Conservation (phyloP, 2,113 vertebrate genomes). For the Lepus americanus region DNA sequence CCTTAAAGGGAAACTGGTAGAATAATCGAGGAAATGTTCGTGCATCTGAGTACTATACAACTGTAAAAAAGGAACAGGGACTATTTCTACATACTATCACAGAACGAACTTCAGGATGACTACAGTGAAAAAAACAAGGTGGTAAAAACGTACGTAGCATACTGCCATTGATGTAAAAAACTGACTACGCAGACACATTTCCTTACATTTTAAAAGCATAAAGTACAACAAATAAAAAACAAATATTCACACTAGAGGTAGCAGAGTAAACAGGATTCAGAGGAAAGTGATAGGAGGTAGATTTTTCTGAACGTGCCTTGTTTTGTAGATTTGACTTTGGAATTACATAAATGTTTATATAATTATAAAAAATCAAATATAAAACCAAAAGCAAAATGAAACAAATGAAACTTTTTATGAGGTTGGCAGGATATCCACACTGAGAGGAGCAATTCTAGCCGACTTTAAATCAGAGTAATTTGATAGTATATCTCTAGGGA, state of each 20-base stretch:
- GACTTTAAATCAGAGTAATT: constrained; percentile 31
- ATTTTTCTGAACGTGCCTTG: background rate
- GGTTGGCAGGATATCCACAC: background rate
- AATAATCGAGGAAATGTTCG: background rate
- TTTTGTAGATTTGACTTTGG: constrained; percentile 19
- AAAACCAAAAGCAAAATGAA: constrained; percentile 56
- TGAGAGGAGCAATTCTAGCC: constrained; percentile 3
- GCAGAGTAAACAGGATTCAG: background rate
- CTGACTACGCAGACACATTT: background rate
- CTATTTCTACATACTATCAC: background rate
- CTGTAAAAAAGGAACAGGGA: constrained; percentile 26
- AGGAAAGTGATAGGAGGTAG: background rate
- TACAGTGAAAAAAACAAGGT: background rate
- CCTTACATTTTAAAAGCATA: background rate
- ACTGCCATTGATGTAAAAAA: constrained; percentile 18
- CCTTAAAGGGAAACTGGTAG: background rate
- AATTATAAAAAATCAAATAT: constrained; percentile 26
- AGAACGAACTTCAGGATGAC: constrained; percentile 15
- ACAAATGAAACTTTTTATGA: background rate
- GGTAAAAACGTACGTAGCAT: background rate
- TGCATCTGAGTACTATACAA: background rate
- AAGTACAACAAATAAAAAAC: background rate
- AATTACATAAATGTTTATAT: background rate
- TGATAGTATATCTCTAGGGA: background rate
- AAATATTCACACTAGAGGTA: background rate